Evolutionary conservation across 2,113 vertebrate species (phyloP).

Genomic region (Paramormyrops kingsleyae): DNA sequence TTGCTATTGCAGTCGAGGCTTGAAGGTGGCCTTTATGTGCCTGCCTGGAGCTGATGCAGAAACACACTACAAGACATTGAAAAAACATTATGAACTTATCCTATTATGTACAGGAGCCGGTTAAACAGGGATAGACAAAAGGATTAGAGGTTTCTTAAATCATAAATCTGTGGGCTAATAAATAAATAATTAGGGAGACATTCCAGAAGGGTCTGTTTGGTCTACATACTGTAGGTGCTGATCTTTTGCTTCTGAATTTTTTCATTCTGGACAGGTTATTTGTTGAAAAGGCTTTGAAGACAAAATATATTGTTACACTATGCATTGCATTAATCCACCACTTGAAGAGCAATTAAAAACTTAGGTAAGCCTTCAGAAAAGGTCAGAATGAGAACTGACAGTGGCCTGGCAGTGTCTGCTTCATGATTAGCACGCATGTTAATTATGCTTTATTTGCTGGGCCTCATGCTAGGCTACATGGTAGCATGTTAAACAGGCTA

Average conservation of each 20-base stretch:
- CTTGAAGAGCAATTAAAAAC: conserved; percentile 70
- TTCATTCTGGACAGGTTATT: conserved; percentile 52
- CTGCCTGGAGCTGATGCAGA: neutral
- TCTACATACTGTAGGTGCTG: conserved; percentile 29
- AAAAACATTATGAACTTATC: neutral
- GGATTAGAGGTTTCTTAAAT: neutral
- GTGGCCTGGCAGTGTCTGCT: conserved; percentile 27
- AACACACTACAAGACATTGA: neutral
- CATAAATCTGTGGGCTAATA: neutral
- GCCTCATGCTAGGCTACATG: neutral
- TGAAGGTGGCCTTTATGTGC: too few species aligned
- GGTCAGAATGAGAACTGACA: conserved; percentile 22
- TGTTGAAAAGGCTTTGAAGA: conserved; percentile 52
- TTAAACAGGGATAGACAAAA: neutral
- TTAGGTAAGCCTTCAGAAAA: conserved; percentile 58
- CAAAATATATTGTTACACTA: conserved; percentile 49
- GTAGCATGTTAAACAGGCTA: neutral
- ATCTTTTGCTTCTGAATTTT: conserved; percentile 45
- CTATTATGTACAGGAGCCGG: neutral
- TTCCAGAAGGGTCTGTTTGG: neutral
- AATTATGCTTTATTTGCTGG: neutral
- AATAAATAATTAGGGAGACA: neutral
- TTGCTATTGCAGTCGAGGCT: neutral
- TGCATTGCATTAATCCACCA: conserved; percentile 54
- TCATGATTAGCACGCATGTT: neutral